Evolutionary conservation across 2,888 invertebrate genomes (phyloP), one percentile per base, ranked within the genome.

Genomic region (Pasiphila rectangulata): DNA sequence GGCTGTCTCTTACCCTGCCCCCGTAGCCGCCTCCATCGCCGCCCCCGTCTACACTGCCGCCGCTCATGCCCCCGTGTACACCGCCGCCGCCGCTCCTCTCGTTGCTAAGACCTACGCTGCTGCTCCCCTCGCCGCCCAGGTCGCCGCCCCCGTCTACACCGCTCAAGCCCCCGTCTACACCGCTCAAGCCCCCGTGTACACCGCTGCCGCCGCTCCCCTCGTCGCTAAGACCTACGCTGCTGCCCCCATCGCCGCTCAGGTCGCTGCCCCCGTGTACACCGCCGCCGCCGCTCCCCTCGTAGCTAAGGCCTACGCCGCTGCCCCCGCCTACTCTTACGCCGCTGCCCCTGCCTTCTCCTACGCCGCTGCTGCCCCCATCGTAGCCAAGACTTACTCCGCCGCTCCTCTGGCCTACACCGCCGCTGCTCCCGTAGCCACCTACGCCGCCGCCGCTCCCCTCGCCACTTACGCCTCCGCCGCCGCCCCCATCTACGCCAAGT

Each of bases 381-480:
- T 32, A 34, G 19, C 41, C 21, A 43, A 41, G 24, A 32, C 40
- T 3, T 39, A 40, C 29, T 32, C 42, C 9, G 29, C 46, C 5
- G 43, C 41, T 16, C 27, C 54, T 10, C 19, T 46, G 13, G 37
- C 55, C 4, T 50, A 45, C 38, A 9, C 16, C 35, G 27, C 42
- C 15, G 21, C 39, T 27, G 32, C 50, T 10, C 37, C 34, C n/a
- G 21, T 38, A 0, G 37, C 46, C 12, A 41, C 24, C 15, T 46
- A 46, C 34, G 34, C 45, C 65, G 72, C 61, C 57, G 77, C 4
- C 1, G 54, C 71, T 3, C 71, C 74, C 19, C 69, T 72, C 59
- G 72, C 79, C 7, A 80, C 79, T 67, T 65, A 69, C 25, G 79
- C 4, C 56, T 71, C 64, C 21, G 38, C 37, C 36, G 36, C 43